These are phyloP conservation scores for Periophthalmodon schlosseri DNA, from an alignment of 2,113 vertebrate genomes.

Conservation along the genomic window DNA sequence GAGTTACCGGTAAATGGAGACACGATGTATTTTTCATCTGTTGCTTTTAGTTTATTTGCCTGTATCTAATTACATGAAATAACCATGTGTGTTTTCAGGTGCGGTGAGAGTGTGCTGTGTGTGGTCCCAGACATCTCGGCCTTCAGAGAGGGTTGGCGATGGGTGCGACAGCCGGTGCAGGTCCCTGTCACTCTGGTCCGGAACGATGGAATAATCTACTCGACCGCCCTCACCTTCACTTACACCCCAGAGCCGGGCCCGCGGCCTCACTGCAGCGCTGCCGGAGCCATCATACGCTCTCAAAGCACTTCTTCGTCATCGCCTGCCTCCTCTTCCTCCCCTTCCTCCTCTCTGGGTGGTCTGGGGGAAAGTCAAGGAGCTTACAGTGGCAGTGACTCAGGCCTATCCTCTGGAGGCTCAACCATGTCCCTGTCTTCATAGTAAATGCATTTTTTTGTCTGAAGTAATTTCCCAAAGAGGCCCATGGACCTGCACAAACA, in stretches of 20 bases:
- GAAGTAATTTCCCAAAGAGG: slow-evolving; percentile 45
- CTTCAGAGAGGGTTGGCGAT: slow-evolving; percentile 96
- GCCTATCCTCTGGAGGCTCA: slow-evolving; percentile 75
- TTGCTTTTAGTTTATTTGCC: neutral
- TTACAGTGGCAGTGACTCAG: slow-evolving; percentile 85
- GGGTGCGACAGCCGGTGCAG: slow-evolving; percentile 96
- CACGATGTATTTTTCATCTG: too few relatives aligned
- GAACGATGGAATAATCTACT: slow-evolving; percentile 95
- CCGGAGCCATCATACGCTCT: slow-evolving; percentile 91
- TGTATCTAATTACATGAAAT: neutral
- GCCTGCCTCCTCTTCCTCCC: slow-evolving; percentile 74
- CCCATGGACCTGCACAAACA: slow-evolving; percentile 46
- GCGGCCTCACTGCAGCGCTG: slow-evolving; percentile 92
- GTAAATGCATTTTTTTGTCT: slow-evolving; percentile 35
- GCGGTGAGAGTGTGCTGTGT: slow-evolving; percentile 94
- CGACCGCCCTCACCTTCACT: slow-evolving; percentile 96
- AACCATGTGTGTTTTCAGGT: slow-evolving; percentile 68
- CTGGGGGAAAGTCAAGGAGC: slow-evolving; percentile 78
- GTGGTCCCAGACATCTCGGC: slow-evolving; percentile 98
- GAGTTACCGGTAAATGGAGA: neutral
- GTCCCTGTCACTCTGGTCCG: slow-evolving; percentile 96
- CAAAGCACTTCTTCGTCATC: slow-evolving; percentile 86
- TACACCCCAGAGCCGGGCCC: slow-evolving; percentile 97
- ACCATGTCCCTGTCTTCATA: slow-evolving; percentile 88
- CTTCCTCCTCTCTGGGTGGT: slow-evolving; percentile 78